These are phyloP conservation scores for Lota lota DNA, from an alignment of 2,113 vertebrate genomes.

Conservation along the genomic window DNA sequence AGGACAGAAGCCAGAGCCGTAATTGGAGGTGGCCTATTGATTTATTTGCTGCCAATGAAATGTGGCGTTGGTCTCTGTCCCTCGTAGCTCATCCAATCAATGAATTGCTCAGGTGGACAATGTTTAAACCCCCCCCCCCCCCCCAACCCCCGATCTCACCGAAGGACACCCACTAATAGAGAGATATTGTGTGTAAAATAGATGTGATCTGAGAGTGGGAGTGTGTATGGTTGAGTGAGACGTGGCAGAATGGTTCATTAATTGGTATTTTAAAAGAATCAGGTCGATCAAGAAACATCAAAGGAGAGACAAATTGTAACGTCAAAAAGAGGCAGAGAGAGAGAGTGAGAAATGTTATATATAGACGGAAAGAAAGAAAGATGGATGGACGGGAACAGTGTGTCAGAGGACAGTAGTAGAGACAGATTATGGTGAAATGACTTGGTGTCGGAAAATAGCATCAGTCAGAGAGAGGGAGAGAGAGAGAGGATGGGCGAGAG, in stretches of 20 bases:
- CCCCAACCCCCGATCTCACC: neutral
- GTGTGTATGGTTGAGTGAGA: neutral
- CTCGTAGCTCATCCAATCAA: constrained; percentile 24
- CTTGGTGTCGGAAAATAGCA: neutral
- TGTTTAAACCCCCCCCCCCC: neutral
- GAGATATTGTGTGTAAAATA: constrained; percentile 4
- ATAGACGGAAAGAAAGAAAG: constrained; percentile 10
- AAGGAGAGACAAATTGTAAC: constrained; percentile 11
- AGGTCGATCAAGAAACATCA: constrained; percentile 24
- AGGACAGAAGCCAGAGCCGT: constrained; percentile 23
- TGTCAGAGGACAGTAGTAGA: neutral
- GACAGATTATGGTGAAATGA: neutral
- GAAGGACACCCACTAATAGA: neutral
- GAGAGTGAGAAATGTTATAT: neutral
- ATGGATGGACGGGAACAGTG: constrained; percentile 10
- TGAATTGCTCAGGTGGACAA: constrained; percentile 2
- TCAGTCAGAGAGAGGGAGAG: neutral
- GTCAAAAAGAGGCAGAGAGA: constrained; percentile 18
- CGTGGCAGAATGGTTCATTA: constrained; percentile 2
- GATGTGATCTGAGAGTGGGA: neutral
- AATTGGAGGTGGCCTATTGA: constrained; percentile 28
- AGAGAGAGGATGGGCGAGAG: too few relatives aligned
- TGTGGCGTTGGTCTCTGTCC: constrained; percentile 7
- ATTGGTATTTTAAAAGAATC: constrained; percentile 8
- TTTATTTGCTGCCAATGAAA: constrained; percentile 24